Conservation (phyloP, 2,888 invertebrate species). For the Dicranocentrus wangi region DNA sequence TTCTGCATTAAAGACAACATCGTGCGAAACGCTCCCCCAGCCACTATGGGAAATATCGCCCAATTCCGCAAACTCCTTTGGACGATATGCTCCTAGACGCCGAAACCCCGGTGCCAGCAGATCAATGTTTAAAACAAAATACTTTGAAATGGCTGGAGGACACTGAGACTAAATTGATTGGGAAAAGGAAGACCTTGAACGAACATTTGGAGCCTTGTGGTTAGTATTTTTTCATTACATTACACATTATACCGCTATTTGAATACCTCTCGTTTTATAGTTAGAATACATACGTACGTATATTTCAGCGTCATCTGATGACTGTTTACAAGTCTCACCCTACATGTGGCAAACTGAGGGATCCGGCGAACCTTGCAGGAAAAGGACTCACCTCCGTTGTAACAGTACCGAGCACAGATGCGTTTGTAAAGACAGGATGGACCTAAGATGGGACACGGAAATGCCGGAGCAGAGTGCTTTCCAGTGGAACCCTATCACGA, state of each 20-base stretch:
- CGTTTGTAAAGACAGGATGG: constrained; percentile 5
- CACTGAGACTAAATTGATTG: background rate
- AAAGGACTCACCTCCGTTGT: background rate
- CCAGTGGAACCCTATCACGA: constrained; percentile 22
- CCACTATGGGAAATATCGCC: too few relatives aligned
- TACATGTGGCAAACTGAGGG: background rate
- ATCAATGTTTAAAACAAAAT: background rate
- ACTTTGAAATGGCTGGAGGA: background rate
- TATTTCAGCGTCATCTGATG: constrained; percentile 12
- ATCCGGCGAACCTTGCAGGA: background rate
- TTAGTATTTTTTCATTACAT: too few relatives aligned
- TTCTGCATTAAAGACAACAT: too few relatives aligned
- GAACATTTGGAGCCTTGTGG: constrained; percentile 6
- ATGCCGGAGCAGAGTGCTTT: background rate
- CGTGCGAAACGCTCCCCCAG: too few relatives aligned
- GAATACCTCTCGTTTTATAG: too few relatives aligned
- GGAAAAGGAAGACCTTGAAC: background rate
- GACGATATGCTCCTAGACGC: constrained; percentile 7
- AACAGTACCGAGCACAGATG: background rate
- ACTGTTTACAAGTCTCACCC: constrained; percentile 16
- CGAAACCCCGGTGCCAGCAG: background rate
- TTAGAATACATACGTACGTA: too few relatives aligned
- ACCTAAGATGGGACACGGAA: constrained; percentile 29
- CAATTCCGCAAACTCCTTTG: background rate
- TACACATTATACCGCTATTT: too few relatives aligned